These are phyloP conservation scores for Lasioglossum malachurum DNA, from an alignment of 2,888 invertebrate genomes.

Conservation along the genomic window DNA sequence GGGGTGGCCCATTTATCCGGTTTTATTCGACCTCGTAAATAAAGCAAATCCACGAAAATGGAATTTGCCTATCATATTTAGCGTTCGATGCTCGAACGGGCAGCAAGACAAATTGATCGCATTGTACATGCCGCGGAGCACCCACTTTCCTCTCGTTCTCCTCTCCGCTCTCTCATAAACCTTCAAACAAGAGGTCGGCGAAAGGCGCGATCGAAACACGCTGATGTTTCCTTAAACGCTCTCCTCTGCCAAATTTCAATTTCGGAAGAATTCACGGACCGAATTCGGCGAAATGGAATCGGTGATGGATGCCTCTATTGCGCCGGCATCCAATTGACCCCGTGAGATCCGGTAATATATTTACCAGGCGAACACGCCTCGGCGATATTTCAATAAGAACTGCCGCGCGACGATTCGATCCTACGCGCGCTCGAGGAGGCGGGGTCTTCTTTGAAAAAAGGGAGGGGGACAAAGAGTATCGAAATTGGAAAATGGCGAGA, in stretches of 20 bases:
- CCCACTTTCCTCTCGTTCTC: background rate
- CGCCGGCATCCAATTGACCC: constrained; percentile 34
- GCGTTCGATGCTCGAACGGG: background rate
- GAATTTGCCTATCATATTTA: constrained; percentile 12
- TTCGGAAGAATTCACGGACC: constrained; percentile 12
- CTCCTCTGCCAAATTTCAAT: constrained; percentile 32
- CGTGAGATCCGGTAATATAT: constrained; percentile 44
- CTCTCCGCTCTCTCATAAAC: background rate
- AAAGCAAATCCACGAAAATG: constrained; percentile 8
- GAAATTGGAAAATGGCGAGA: background rate
- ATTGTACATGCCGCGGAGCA: background rate
- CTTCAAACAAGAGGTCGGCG: background rate
- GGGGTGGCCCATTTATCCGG: background rate
- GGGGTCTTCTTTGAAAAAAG: background rate
- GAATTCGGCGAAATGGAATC: constrained; percentile 33
- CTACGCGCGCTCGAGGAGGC: constrained; percentile 17
- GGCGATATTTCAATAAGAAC: constrained; percentile 47
- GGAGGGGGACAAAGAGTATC: background rate
- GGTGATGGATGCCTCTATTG: constrained; percentile 48
- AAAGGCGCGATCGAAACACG: background rate
- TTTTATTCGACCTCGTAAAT: background rate
- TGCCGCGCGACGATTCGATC: constrained; percentile 24
- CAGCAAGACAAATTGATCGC: background rate
- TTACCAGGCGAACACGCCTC: constrained; percentile 18
- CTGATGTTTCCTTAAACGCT: background rate